Conservation (phyloP, 2,888 invertebrate genomes). For the Helicoverpa assulta region DNA sequence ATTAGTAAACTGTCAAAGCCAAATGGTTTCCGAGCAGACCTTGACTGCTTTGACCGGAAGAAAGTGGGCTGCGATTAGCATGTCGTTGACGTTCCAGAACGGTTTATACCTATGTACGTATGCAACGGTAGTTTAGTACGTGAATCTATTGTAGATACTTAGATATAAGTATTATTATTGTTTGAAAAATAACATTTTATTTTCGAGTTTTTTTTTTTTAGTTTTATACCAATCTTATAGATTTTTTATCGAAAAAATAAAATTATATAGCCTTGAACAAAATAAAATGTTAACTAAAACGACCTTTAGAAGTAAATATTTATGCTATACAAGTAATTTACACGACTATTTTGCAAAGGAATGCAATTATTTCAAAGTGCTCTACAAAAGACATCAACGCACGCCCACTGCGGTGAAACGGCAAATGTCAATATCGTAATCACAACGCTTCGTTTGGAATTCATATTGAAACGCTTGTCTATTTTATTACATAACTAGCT, state of each 20-base stretch:
- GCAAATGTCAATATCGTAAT: constrained; percentile 38
- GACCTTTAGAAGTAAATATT: background rate
- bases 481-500: background rate
- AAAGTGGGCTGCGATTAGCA: constrained; percentile 74
- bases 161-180: no score
- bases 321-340: constrained; percentile 21
- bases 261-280: background rate
- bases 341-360: constrained; percentile 26
- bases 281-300: background rate
- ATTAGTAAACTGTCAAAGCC: constrained; percentile 36
- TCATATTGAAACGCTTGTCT: background rate
- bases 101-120: constrained; percentile 49
- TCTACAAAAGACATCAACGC: constrained; percentile 85
- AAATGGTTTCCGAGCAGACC: constrained; percentile 58
- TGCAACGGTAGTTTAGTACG: constrained; percentile 52
- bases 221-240: background rate
- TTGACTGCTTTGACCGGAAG: constrained; percentile 71
- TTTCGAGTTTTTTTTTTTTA: background rate
- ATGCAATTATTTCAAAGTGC: constrained; percentile 46
- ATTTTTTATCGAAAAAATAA: background rate
- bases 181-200: background rate
- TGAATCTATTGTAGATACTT: constrained; percentile 34
- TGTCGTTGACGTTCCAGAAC: constrained; percentile 64
- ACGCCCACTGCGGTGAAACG: constrained; percentile 62
- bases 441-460: background rate